Evolutionary conservation across 2,797 vertebrate genomes (phyloP).

Genomic region (Myotis findleyi): DNA sequence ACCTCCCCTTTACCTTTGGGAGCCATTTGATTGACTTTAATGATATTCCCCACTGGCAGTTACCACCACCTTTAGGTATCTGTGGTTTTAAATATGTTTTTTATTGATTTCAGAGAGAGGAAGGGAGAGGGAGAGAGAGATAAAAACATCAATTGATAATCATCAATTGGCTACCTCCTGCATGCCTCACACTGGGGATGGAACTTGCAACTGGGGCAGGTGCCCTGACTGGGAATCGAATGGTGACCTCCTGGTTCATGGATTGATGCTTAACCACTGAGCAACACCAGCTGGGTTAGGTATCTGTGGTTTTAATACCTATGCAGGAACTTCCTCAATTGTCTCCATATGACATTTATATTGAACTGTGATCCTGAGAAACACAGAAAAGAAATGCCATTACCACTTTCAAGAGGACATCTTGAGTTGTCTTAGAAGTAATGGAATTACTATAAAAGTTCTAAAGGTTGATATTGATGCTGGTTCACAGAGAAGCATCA

Average conservation of each 20-base stretch:
- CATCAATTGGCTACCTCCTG: too few species aligned
- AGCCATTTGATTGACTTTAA: background rate
- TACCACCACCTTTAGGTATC: background rate
- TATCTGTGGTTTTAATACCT: background rate
- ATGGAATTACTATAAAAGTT: background rate
- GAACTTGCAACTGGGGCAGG: too few species aligned
- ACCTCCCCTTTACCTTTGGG: background rate
- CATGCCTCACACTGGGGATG: too few species aligned
- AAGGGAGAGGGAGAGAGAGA: too few species aligned
- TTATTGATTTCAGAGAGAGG: too few species aligned
- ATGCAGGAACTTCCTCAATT: background rate
- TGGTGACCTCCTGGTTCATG: too few species aligned
- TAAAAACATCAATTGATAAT: too few species aligned
- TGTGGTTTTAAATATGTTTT: too few species aligned
- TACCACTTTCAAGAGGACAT: background rate
- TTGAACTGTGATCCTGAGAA: background rate
- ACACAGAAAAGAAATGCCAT: background rate
- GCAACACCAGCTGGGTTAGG: too few species aligned
- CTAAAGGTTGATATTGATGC: background rate
- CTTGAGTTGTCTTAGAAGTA: background rate
- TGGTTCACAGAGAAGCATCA: background rate
- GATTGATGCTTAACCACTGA: too few species aligned
- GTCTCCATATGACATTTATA: background rate
- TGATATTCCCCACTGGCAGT: background rate
- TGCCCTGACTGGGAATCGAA: too few species aligned